Evolutionary conservation across 2,888 invertebrate genomes (phyloP).

Genomic region (Torymus texanus): DNA sequence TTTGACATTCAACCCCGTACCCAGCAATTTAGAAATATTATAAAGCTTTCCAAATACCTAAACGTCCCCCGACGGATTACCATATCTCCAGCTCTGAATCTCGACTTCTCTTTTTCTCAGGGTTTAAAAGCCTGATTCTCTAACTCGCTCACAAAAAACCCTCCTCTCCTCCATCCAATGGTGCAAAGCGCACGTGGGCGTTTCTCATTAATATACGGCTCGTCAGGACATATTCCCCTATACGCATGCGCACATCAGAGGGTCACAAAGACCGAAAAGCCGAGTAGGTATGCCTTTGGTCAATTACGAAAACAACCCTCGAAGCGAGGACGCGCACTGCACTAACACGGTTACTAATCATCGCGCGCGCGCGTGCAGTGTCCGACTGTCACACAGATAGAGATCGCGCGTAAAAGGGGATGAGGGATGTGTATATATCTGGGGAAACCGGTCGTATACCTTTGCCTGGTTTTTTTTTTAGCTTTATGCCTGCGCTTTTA

Average conservation of each 20-base stretch:
- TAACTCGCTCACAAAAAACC: neutral
- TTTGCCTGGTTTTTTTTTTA: neutral
- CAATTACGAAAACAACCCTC: conserved; percentile 62
- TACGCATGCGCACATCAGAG: neutral
- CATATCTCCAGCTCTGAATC: conserved; percentile 23
- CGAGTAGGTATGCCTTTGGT: conserved; percentile 34
- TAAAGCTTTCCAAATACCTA: too few relatives aligned
- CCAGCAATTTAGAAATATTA: too few relatives aligned
- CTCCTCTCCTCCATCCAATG: neutral
- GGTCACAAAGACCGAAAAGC: conserved; percentile 5
- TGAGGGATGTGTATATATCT: conserved; percentile 11
- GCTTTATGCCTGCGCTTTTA: neutral
- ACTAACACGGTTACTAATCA: conserved; percentile 60
- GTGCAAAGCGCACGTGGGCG: conserved; percentile 39
- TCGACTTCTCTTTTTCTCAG: conserved; percentile 28
- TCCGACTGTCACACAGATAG: conserved; percentile 60
- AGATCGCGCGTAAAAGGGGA: conserved; percentile 57
- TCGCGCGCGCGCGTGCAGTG: conserved; percentile 49
- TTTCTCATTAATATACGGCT: conserved; percentile 58
- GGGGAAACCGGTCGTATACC: conserved; percentile 13
- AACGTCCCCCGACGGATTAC: conserved; percentile 6
- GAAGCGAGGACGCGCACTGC: conserved; percentile 48
- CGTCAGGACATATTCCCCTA: neutral
- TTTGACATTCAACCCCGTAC: too few relatives aligned
- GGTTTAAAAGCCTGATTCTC: neutral